Percentiles rank a stretch among this genome's conserved stretches.
phyloP scores from a whole-genome alignment of 1,140 invertebrate species.

The Cyphomyrmex costatus region DNA sequence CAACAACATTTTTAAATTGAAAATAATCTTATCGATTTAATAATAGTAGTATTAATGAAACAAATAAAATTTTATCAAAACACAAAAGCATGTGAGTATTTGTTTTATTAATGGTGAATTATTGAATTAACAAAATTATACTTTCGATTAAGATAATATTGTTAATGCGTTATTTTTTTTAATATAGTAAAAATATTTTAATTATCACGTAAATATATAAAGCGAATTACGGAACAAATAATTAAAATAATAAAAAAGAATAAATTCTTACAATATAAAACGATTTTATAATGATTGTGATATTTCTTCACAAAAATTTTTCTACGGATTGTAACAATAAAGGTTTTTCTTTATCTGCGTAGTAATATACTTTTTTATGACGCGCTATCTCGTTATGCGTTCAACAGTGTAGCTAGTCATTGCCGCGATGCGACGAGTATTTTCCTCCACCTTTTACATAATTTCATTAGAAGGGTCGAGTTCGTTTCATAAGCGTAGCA shows the following conservation, averaged over 20 bases:
- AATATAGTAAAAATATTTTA: not conserved
- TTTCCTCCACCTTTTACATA: slow-evolving; percentile 13
- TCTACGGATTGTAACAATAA: not conserved
- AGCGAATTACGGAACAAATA: not conserved
- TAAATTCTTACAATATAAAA: not conserved
- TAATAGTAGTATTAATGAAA: no score
- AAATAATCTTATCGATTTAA: no score
- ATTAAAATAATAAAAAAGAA: not conserved
- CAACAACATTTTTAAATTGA: no score
- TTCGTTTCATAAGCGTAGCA: slow-evolving; percentile 25
- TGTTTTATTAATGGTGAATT: no score
- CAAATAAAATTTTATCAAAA: no score
- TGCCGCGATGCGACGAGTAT: slow-evolving; percentile 8
- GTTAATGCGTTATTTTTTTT: no score
- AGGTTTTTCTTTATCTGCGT: not conserved
- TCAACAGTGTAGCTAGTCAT: not conserved
- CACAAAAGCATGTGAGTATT: no score
- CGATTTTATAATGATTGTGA: not conserved
- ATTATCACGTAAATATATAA: not conserved
- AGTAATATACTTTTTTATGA: slow-evolving; percentile 18
- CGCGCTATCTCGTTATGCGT: not conserved
- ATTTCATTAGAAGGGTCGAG: slow-evolving; percentile 19
- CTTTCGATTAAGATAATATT: no score
- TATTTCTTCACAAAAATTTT: not conserved
- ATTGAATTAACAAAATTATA: no score